Base-by-base conservation (phyloP, 92 coral and sea anemone species). In the Meandrina meandrites region DNA sequence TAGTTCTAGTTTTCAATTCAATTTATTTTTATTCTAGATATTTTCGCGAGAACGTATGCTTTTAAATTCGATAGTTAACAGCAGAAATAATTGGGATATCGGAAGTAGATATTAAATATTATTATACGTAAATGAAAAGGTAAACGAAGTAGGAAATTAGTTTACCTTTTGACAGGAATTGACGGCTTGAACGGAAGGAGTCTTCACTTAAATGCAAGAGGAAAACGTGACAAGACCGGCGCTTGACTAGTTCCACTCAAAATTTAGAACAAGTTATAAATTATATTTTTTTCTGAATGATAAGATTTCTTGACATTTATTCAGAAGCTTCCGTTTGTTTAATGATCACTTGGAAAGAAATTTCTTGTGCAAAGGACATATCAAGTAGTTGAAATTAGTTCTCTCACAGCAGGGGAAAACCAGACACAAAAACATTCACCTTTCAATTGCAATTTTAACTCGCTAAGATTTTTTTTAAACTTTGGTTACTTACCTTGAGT, bases 131-230 rank as follows among this genome's bases (percentile, higher is more conserved):
- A 73, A 73, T 19, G 48, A 22, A 73, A 9, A 35, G 58, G 36
- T 27, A 84, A 54, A 73, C 80, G 56, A 36, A 37, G 32, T 22
- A 34, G 70, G 87, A 73, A 84, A 84, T 84, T 84, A 74, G 80
- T 40, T 84, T 74, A 50, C 22, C 66, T 16, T 81, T 84, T 74
- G 79, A 74, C 74, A 60, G 77, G 30, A 58, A 74, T 8, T n/a
- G n/a, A 57, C 34, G 16, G 15, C 45, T 75, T 62, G 70, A 75
- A 40, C 87, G 87, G 87, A 84, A 84, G 75, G 27, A 14, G 5
- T 13, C 48, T 30, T 69, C 28, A 21, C 15, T 58, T 30, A 74
- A 27, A 73, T 42, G 40, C 17, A 54, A 72, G 31, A n/a, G 42
- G 67, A 54, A 64, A 83, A 53, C 27, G 22, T 53, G 31, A 32